Percentiles rank a stretch among this genome's conserved stretches.
Evolutionary conservation across 2,113 vertebrate species (phyloP).

Genomic region (Sus scrofa): T2T-Sscrofa CM000817.6:58317001-58317500

Average conservation of each 20-base stretch:
- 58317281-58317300: neutral
- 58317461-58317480: constrained; percentile 96
- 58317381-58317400: fast-evolving
- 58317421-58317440: neutral
- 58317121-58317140: constrained; percentile 97
- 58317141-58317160: constrained; percentile 97
- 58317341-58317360: neutral
- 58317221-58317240: neutral
- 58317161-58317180: constrained; percentile 92
- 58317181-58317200: fast-evolving
- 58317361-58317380: fast-evolving
- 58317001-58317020: too few relatives aligned
- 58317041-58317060: constrained; percentile 97
- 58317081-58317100: constrained; percentile 97
- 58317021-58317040: constrained; percentile 27
- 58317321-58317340: too few relatives aligned
- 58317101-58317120: constrained; percentile 96
- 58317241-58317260: neutral
- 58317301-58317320: neutral
- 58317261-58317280: neutral
- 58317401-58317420: neutral
- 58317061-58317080: constrained; percentile 96
- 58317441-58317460: neutral
- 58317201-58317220: fast-evolving
- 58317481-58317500: constrained; percentile 96